Evolutionary conservation across 2,888 invertebrate species (phyloP), one percentile per base, ranked within the genome.

Genomic region (Phasia obesa): DNA sequence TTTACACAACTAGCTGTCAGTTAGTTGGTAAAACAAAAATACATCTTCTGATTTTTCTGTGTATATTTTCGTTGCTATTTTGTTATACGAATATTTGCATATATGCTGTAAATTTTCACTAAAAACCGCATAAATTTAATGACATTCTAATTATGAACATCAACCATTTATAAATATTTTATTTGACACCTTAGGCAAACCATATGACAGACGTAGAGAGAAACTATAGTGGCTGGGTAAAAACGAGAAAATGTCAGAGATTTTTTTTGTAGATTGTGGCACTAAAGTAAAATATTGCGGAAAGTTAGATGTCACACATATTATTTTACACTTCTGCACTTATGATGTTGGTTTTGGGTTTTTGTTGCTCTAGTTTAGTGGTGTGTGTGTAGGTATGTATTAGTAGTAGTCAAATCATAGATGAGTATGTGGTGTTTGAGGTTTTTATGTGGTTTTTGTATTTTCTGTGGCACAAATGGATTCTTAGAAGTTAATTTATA

Each of bases 91-190:
- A 0, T 44, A 21, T 21, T 44, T 44, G n/a, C 44, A 55, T 44
- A 49, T 51, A 15, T 35, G 27, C 44, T 70, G 49, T 51, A 53
- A 49, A 51, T 27, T 55, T 53, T 69, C 69, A 57, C 49, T 64
- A 64, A 70, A 82, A 74, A 83, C 79, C 83, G 64, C 83, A 59
- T 73, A 76, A 83, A 83, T 75, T 79, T 83, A 83, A 83, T 83
- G 83, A 79, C 83, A 83, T 79, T 79, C 75, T 83, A 83, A 83
- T 83, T 83, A 79, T 83, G 83, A 83, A 55, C 83, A 83, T 83
- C 83, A 83, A 71, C 55, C 53, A 57, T 83, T 76, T 79, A 83
- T 83, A 76, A 79, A 83, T 83, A 79, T 83, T 79, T 83, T 71
- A 83, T 79, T 44, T 79, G 83, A 76, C 83, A 83, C 83, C 76